Percentiles rank a stretch among this genome's conserved stretches.
phyloP scores from a whole-genome alignment of 2,113 vertebrate species.

The Mesitornis unicolor region DNA sequence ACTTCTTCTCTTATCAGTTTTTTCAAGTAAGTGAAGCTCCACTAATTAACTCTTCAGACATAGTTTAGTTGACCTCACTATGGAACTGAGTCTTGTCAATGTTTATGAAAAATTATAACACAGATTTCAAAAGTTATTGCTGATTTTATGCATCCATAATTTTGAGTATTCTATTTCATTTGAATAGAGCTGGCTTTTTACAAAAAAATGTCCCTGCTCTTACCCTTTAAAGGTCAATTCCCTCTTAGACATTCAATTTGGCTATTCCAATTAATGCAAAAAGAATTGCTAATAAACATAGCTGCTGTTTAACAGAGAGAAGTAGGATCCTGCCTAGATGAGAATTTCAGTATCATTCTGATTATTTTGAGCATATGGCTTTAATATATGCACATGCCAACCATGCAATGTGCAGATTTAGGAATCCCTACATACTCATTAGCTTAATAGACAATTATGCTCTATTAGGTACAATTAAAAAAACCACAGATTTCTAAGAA shows the following conservation, averaged over 20 bases:
- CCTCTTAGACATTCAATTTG: background rate
- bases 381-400: background rate
- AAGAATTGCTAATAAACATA: background rate
- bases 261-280: background rate
- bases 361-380: background rate
- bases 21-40: background rate
- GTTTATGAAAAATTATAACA: background rate
- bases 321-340: background rate
- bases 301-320: background rate
- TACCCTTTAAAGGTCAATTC: background rate
- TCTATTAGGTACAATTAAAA: background rate
- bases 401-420: constrained; percentile 31
- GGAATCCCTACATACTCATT: constrained; percentile 42
- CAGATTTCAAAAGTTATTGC: background rate
- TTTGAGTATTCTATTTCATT: background rate
- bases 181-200: background rate
- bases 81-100: background rate
- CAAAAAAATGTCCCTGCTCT: background rate
- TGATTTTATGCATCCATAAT: background rate
- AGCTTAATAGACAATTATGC: constrained; percentile 57
- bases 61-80: background rate
- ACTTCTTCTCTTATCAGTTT: background rate
- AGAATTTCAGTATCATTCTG: background rate
- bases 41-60: background rate
- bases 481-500: constrained; percentile 35